Base-by-base conservation (phyloP, 1,140 invertebrate genomes). In the Brachionus koreanus region DNA sequence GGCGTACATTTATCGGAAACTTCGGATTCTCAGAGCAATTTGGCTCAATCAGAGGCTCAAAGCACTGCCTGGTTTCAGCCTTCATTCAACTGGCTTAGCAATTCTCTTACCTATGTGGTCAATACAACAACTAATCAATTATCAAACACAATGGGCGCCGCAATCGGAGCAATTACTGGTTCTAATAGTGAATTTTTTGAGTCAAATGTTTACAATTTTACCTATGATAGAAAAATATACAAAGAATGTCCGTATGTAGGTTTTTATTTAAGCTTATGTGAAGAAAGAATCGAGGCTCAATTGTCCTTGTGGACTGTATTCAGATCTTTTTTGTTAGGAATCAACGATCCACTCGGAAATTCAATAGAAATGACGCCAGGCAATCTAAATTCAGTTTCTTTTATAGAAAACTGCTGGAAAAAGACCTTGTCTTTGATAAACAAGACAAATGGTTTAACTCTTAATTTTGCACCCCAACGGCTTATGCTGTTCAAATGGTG, bases 401-500 rank as follows among this genome's bases (percentile, higher is more conserved):
- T 61, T 39, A 65, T 79, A 10, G 76, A 79, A 65, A 42, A 25
- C 19, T 33, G 49, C 12, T 79, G 76, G 76, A 39, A 35, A 57
- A 79, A 79, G 23, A 61, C 76, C 7, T 25, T 79, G 7, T 42
- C 16, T 23, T 25, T 65, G 3, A 9, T 79, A 3, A 79, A 79
- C 16, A 37, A 61, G 42, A 39, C 29, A 5, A 79, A 63, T 19
- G 35, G 33, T 65, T 65, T 79, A 12, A 9, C 35, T 35, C 29
- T 79, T 10, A 79, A 79, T 35, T 39, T 79, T 61, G n/a, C 76
- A 4, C 76, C 76, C 1, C 76, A 79, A n/a, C 49, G 76, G 9
- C 10, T 79, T 12, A 79, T 79, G 76, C 9, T 79, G 35, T 79
- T 79, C 13, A 79, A 79, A 79, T 94, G 92, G 91, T 92, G 92